Percentiles rank a stretch among this genome's conserved stretches.
These are phyloP conservation scores for Boulengeromyrus knoepffleri DNA, from an alignment of 2,113 vertebrate genomes.

Conservation along the genomic window DNA sequence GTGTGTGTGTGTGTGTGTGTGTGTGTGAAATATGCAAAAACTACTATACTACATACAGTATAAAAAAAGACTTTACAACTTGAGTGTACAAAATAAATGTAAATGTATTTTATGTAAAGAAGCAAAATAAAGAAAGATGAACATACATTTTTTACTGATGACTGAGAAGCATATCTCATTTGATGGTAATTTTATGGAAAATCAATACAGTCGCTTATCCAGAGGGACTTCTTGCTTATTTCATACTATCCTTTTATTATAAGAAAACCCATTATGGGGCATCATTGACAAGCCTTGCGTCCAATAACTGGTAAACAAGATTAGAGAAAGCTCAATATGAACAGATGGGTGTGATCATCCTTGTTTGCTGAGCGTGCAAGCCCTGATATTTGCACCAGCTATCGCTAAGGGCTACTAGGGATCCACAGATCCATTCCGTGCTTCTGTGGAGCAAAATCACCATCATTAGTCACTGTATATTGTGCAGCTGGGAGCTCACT, in stretches of 20 bases:
- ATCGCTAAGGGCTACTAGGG: not conserved
- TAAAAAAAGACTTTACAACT: not conserved
- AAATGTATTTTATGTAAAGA: not conserved
- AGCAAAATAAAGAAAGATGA: not conserved
- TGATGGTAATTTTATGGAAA: not conserved
- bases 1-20: no score
- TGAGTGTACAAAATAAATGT: not conserved
- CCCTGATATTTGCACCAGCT: not conserved
- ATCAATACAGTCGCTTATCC: not conserved
- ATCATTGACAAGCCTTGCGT: slow-evolving; percentile 8
- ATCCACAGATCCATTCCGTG: not conserved
- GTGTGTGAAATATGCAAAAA: not conserved
- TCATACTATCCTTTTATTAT: not conserved
- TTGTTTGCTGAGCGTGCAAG: not conserved
- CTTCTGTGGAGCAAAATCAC: not conserved
- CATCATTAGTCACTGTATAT: not conserved
- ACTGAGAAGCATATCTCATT: not conserved
- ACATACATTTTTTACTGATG: not conserved
- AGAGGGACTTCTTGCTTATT: not conserved
- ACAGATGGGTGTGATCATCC: not conserved
- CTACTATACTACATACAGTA: not conserved
- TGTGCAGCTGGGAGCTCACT: not conserved
- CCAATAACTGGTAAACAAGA: not conserved
- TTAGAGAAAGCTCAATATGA: not conserved
- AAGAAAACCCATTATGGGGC: not conserved